Evolutionary conservation across 64 coral and sea anemone genomes (phyloP), one percentile per base, ranked within the genome.

Genomic region (Actinia equina): DNA sequence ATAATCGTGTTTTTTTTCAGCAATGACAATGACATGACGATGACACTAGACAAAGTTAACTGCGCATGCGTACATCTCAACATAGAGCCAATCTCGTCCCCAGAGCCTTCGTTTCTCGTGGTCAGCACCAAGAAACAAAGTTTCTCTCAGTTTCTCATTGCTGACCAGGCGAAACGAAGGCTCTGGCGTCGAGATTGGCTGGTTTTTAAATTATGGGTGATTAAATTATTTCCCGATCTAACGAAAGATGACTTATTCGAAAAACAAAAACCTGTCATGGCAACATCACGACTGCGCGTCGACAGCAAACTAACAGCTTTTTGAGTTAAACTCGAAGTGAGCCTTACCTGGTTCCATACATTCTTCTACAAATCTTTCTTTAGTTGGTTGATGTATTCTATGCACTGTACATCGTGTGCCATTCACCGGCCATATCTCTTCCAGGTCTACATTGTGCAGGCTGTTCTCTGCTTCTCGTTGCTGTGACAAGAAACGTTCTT

Each of bases 261-360:
- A 37, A 37, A 37, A 37, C 30, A 37, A 37, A 37, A 37, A 37
- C 30, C 30, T 37, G 30, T 37, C 30, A 37, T 23, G 20, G n/a
- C 3, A 71, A 30, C 69, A 71, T 37, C 25, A 27, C 25, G 26
- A 71, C 23, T 26, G 9, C 13, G 23, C 22, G 25, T 30, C 69
- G 69, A 74, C 6, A 41, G 69, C 69, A 65, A 19, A 65, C 5
- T 3, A 19, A 7, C 62, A 22, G 20, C 5, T 5, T 23, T 23
- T 65, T 22, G 19, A 4, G 7, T 49, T 49, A 4, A 49, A 49
- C 46, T 6, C 7, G 46, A 49, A 49, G 58, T 60, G 3, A 23
- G 22, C 18, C 17, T 22, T 23, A 95, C 93, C 93, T 85, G 93
- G 86, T 81, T 92, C 83, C 82, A 95, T 88, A 83, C 87, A 95